Evolutionary conservation across 2,888 invertebrate genomes (phyloP).

Genomic region (Anodontia alba): DNA sequence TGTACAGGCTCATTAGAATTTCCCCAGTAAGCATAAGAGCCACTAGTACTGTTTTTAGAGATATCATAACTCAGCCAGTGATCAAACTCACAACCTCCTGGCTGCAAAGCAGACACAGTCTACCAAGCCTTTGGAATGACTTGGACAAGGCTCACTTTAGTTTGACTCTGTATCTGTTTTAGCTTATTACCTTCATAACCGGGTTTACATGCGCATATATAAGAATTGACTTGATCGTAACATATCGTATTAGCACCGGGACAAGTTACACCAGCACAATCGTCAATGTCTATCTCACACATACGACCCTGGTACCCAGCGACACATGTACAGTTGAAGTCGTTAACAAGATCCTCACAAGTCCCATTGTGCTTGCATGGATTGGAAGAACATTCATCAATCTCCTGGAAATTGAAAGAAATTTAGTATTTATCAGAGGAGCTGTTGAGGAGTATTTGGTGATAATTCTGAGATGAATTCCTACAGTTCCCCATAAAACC

Average conservation of each 20-base stretch:
- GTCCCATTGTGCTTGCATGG: constrained; percentile 69
- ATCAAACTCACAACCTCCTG: no score
- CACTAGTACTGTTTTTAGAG: no score
- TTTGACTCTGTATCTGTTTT: no score
- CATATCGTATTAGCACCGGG: constrained; percentile 57
- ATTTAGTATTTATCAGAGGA: no score
- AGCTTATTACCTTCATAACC: constrained; percentile 75
- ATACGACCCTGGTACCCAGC: constrained; percentile 53
- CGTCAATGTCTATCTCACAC: constrained; percentile 67
- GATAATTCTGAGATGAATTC: no score
- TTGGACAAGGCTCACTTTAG: no score
- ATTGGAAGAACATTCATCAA: constrained; percentile 71
- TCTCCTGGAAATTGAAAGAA: constrained; percentile 62
- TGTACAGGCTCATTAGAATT: no score
- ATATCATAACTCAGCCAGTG: neutral
- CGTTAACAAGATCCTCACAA: constrained; percentile 52
- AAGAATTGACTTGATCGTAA: constrained; percentile 57
- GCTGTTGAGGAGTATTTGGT: no score
- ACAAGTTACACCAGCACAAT: constrained; percentile 64
- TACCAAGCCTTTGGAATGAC: no score
- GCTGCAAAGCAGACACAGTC: no score
- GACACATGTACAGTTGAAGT: constrained; percentile 54
- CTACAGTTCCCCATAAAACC: no score
- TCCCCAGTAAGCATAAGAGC: no score
- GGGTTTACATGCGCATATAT: constrained; percentile 64